phyloP scores from a whole-genome alignment of 1,140 invertebrate species.

The Temnothorax longispinosus region DNA sequence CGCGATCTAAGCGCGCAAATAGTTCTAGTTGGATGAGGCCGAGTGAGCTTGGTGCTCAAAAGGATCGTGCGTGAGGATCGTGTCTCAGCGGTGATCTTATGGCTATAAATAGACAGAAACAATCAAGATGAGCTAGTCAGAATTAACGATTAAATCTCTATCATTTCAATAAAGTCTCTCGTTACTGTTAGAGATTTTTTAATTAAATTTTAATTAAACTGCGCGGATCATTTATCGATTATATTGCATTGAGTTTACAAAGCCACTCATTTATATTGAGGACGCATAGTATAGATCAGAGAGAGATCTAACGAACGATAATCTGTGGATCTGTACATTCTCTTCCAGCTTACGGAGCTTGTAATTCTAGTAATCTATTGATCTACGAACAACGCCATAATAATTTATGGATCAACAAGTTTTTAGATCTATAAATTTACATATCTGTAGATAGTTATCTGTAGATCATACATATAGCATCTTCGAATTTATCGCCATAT shows the following conservation, averaged over 20 bases:
- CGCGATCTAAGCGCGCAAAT: conserved; percentile 67
- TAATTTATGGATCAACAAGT: conserved; percentile 32
- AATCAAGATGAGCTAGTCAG: background rate
- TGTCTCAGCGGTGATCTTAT: background rate
- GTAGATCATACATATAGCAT: background rate
- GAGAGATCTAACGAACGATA: conserved; percentile 15
- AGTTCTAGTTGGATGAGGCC: conserved; percentile 54
- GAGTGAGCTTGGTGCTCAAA: background rate
- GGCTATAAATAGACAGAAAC: conserved; percentile 35
- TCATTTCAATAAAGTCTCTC: background rate
- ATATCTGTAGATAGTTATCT: conserved; percentile 36
- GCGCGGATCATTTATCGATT: background rate
- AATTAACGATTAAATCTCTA: background rate
- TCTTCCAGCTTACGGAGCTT: background rate
- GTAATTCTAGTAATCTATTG: conserved; percentile 29
- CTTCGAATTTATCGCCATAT: background rate
- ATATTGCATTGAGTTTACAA: background rate
- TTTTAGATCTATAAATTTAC: conserved; percentile 43
- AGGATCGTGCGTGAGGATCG: conserved; percentile 20
- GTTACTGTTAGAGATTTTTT: background rate
- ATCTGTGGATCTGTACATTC: conserved; percentile 39
- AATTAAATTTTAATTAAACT: conserved; percentile 5
- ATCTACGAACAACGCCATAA: conserved; percentile 19
- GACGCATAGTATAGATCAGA: background rate
- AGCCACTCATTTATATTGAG: background rate